Evolutionary conservation across 2,888 invertebrate genomes (phyloP), one percentile per base, ranked within the genome.

Genomic region (Drosophila nr. fundita): DNA sequence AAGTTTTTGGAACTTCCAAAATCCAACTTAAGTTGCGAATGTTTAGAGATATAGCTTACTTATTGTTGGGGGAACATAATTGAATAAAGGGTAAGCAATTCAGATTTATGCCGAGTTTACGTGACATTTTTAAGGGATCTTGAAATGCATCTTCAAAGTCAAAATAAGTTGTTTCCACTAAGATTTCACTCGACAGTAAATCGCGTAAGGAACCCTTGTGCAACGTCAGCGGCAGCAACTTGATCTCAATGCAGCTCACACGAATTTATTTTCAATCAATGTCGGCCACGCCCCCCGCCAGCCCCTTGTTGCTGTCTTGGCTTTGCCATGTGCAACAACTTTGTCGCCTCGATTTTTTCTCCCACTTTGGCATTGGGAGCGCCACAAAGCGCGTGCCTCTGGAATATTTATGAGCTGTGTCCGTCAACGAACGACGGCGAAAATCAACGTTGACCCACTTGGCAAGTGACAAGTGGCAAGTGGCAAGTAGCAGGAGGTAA

Each of bases 371-470:
- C 42, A 21, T 54, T 29, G 34, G 55, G 13, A 53, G 65, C 50
- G 21, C 49, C 66, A 48, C 40, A 68, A 70, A 84, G 73, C 89
- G 85, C 85, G 85, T 85, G 85, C 85, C 88, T 73, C 66, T 87
- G 73, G 85, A 86, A 86, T 86, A 86, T 86, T 86, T 86, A 86
- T 86, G 85, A 86, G 85, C 76, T 78, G 78, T 73, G 68, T 49
- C 71, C 69, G 68, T 71, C 75, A 78, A 78, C 40, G 50, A 27
- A 60, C 54, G 66, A 61, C 75, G 67, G 66, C 87, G 85, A 80
- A 87, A 85, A 80, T 87, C 88, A 85, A 87, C 89, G 88, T 76
- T 86, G 89, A 89, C 85, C 88, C 85, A 89, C 73, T 86, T 86
- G 85, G 76, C 69, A 18, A 61, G 60, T 63, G 63, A 71, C 84